A percentile compares a stretch with the other conserved stretches of the same genome.
phyloP scores from a whole-genome alignment of 2,797 vertebrate genomes.

The Syngnathus rostellatus region DNA sequence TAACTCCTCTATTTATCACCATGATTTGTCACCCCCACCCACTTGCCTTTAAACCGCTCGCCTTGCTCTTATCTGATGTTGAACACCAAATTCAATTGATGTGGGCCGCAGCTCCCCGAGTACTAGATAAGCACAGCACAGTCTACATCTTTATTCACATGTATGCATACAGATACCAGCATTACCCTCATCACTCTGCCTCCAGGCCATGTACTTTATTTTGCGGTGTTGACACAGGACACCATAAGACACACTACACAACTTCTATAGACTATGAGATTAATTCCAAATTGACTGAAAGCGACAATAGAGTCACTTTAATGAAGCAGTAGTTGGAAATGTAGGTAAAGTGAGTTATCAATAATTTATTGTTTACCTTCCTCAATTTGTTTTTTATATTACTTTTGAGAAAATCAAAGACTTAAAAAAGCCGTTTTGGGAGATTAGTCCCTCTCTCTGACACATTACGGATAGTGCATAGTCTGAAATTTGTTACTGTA shows the following conservation, averaged over 20 bases:
- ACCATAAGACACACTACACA: neutral
- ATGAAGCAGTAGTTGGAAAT: neutral
- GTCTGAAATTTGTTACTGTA: too few relatives aligned
- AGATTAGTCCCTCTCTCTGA: too few relatives aligned
- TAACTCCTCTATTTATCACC: neutral
- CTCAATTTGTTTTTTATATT: neutral
- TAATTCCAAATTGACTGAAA: neutral
- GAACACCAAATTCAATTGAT: neutral
- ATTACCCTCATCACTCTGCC: neutral
- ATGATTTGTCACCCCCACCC: neutral
- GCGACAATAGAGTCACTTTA: neutral
- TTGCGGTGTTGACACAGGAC: neutral
- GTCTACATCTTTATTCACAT: neutral
- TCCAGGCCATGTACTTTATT: neutral
- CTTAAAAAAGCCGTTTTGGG: too few relatives aligned
- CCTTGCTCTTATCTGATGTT: neutral
- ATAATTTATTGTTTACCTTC: neutral
- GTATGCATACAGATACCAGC: slow-evolving; percentile 3
- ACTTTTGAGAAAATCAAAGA: neutral
- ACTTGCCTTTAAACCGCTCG: neutral
- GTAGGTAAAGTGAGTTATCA: neutral
- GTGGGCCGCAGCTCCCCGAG: neutral
- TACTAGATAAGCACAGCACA: neutral
- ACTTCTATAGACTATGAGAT: neutral
- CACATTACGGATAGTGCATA: too few relatives aligned